Base-by-base conservation (phyloP, 2,113 vertebrate genomes). In the Callocephalon fimbriatum region DNA sequence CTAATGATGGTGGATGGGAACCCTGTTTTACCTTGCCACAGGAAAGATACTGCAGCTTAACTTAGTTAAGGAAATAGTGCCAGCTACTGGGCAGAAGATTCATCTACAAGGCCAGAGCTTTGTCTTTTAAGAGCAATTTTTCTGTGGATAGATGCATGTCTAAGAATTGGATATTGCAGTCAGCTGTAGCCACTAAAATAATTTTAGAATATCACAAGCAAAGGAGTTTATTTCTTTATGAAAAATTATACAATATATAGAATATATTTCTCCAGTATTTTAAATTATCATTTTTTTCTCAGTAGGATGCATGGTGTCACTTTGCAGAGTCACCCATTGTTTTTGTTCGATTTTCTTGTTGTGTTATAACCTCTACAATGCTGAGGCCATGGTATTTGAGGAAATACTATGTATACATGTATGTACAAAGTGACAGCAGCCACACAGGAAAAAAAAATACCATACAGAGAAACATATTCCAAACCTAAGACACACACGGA, bases 71-170 rank as follows among this genome's bases (percentile, higher is more conserved):
- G 94, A 95, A 95, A 96, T 83, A 93, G 93, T 96, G 77, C 84
- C 95, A 96, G 97, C 97, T 98, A 93, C 96, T 97, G 97, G 97
- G n/a, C 78, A 93, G 88, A 70, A 92, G 76, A 42, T 27, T 70
- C 56, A 84, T 37, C 65, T 65, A 90, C 83, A 65, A n/a, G 70
- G 78, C 70, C 58, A 61, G 58, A 93, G 50, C 7, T 44, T 85
- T 32, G 31, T 40, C 31, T 61, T 71, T 50, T 58, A 35, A 75
- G n/a, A 92, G 61, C 35, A 62, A 72, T 54, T 61, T 77, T 37
- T 53, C 73, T 54, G 47, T 31, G n/a, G 92, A 81, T 68, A 47
- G 31, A 45, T 89, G 67, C 77, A 88, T 74, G 53, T 94, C 91
- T 82, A 63, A 93, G 42, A 78, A 32, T 38, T 50, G 70, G 31